Conservation (phyloP, 2,113 vertebrate genomes). For the Anarrhichthys ocellatus region DNA sequence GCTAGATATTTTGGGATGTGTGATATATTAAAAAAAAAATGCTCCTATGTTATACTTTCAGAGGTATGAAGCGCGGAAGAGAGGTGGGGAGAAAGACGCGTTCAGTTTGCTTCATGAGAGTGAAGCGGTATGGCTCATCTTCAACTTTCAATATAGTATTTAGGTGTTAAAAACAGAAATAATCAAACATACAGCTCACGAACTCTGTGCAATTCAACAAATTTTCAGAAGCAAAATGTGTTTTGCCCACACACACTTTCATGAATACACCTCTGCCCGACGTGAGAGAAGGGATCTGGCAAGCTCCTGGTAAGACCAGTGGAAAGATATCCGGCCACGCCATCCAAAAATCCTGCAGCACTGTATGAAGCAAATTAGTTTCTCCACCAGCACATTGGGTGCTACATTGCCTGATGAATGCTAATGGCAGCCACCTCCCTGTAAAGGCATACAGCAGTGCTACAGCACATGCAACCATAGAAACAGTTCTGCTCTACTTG, state of each 20-base stretch:
- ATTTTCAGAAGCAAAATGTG: constrained; percentile 16
- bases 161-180: constrained; percentile 11
- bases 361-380: constrained; percentile 73
- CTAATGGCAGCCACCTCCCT: constrained; percentile 76
- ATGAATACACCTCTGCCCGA: constrained; percentile 2
- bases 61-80: constrained; percentile 26
- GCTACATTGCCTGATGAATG: constrained; percentile 76
- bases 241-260: constrained; percentile 39
- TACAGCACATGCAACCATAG: constrained; percentile 79
- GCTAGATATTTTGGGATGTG: constrained; percentile 46
- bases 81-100: constrained; percentile 7
- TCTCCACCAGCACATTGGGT: constrained; percentile 62
- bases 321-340: constrained; percentile 32
- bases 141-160: constrained; percentile 11
- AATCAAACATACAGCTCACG: constrained; percentile 23
- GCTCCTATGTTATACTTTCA: constrained; percentile 61
- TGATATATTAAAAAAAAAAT: constrained; percentile 33
- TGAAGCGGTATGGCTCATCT: constrained; percentile 1
- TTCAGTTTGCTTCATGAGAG: constrained; percentile 26
- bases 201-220: constrained; percentile 27
- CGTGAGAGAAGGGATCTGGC: constrained; percentile 18
- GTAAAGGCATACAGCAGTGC: constrained; percentile 71
- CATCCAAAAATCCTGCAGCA: constrained; percentile 60
- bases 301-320: constrained; percentile 14
- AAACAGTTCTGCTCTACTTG: constrained; percentile 81